These are phyloP conservation scores for Drosophila sp. DNA, from an alignment of 1,140 invertebrate genomes.

Conservation along the genomic window DNA sequence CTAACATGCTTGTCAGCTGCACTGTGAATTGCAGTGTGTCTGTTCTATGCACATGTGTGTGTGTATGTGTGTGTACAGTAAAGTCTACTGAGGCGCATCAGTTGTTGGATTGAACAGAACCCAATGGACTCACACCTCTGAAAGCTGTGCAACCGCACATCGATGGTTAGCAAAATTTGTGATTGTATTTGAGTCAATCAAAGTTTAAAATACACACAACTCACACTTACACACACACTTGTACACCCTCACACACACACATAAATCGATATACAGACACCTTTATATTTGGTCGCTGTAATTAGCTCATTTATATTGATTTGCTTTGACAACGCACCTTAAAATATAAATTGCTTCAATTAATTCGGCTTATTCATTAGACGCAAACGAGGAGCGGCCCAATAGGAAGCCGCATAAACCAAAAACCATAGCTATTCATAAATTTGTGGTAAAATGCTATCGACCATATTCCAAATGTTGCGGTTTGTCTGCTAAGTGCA, in stretches of 20 bases:
- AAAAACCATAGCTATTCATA: slow-evolving; percentile 75
- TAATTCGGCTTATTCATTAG: slow-evolving; percentile 78
- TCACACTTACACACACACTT: slow-evolving; percentile 15
- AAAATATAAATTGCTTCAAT: slow-evolving; percentile 71
- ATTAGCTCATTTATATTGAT: slow-evolving; percentile 80
- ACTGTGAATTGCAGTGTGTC: slow-evolving; percentile 19
- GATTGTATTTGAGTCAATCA: slow-evolving; percentile 63
- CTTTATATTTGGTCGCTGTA: slow-evolving; percentile 44
- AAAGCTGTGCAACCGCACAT: slow-evolving; percentile 41
- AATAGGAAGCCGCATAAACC: slow-evolving; percentile 16
- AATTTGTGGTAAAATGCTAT: slow-evolving; percentile 70
- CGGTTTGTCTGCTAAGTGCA: slow-evolving; percentile 65
- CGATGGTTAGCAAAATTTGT: slow-evolving; percentile 55
- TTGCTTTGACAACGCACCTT: slow-evolving; percentile 71
- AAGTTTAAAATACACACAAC: slow-evolving; percentile 14
- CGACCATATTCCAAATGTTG: slow-evolving; percentile 67
- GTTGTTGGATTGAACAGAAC: slow-evolving; percentile 21
- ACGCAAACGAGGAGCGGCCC: slow-evolving; percentile 11
- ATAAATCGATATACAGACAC: background rate
- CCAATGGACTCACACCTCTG: background rate
- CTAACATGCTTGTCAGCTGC: slow-evolving; percentile 59
- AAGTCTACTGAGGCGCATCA: slow-evolving; percentile 43
- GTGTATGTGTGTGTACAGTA: slow-evolving; percentile 17
- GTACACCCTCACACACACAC: background rate
- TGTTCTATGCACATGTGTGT: background rate